These are phyloP conservation scores for Nomia melanderi DNA, from an alignment of 1,140 invertebrate species.

Conservation along the genomic window DNA sequence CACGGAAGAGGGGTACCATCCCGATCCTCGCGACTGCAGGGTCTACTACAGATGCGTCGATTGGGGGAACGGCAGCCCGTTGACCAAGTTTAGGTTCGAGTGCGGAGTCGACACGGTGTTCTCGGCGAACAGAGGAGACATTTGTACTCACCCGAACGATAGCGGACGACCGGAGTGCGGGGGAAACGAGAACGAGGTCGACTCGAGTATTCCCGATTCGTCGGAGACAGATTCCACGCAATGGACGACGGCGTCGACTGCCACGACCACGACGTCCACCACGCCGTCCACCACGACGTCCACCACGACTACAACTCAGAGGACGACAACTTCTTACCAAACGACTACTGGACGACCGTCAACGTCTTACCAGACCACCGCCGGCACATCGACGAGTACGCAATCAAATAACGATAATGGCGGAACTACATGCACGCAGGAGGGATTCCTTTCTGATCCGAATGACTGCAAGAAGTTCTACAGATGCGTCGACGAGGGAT, in stretches of 20 bases:
- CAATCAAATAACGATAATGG: neutral
- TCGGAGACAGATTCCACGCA: conserved; percentile 6
- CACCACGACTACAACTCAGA: conserved; percentile 11
- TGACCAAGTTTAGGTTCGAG: conserved; percentile 83
- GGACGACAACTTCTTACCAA: neutral
- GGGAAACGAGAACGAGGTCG: conserved; percentile 70
- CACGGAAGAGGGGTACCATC: conserved; percentile 82
- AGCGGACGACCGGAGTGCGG: conserved; percentile 83
- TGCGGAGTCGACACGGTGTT: conserved; percentile 87
- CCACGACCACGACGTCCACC: neutral
- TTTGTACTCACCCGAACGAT: conserved; percentile 86
- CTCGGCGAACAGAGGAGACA: conserved; percentile 83
- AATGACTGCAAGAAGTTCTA: conserved; percentile 89
- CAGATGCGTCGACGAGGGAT: conserved; percentile 85
- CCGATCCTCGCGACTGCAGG: conserved; percentile 82
- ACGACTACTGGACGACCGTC: conserved; percentile 18
- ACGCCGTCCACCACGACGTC: neutral
- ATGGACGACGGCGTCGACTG: conserved; percentile 4
- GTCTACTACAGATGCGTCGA: conserved; percentile 84
- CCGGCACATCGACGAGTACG: neutral
- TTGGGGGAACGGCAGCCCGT: conserved; percentile 71
- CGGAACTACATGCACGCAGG: conserved; percentile 73
- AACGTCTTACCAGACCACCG: neutral
- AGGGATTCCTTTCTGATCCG: conserved; percentile 86
- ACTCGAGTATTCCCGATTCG: conserved; percentile 55